Conservation (phyloP, 92 coral and sea anemone genomes). For the Epizoanthus scotinus region DNA sequence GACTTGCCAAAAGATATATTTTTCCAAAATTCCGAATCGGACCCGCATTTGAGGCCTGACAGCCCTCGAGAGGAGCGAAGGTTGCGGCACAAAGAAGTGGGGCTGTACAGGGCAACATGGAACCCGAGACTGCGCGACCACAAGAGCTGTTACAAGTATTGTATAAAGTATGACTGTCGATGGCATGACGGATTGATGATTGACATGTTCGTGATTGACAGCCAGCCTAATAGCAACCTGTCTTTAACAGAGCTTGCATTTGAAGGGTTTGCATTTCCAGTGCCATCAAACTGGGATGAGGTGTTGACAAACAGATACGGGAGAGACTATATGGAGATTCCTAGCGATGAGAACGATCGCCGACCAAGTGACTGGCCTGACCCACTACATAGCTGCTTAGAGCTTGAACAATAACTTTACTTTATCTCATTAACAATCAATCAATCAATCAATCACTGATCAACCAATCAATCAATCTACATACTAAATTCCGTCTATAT, state of each 20-base stretch:
- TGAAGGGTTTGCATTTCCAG: constrained; percentile 64
- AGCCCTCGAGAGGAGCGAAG: constrained; percentile 15
- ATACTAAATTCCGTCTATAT: no score
- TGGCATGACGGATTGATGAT: constrained; percentile 81
- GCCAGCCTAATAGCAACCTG: constrained; percentile 13
- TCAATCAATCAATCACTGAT: no score
- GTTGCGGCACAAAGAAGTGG: constrained; percentile 46
- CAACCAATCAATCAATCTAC: no score
- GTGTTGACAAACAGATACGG: constrained; percentile 41
- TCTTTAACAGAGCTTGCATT: constrained; percentile 58
- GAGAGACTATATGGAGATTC: constrained; percentile 47
- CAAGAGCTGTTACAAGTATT: constrained; percentile 71
- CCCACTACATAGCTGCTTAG: constrained; percentile 58
- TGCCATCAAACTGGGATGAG: constrained; percentile 59
- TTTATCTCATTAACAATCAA: no score
- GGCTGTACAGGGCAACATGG: constrained; percentile 49
- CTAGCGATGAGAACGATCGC: constrained; percentile 41
- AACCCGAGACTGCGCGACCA: constrained; percentile 70
- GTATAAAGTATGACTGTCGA: constrained; percentile 45
- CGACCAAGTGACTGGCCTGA: constrained; percentile 51
- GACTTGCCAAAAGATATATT: constrained; percentile 66
- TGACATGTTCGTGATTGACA: constrained; percentile 54
- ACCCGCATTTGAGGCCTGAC: constrained; percentile 49
- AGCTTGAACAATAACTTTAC: constrained; percentile 12
- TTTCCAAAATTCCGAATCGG: constrained; percentile 64